Evolutionary conservation across 2,797 vertebrate genomes (phyloP).

Genomic region (Gymnopithys bicolor): DNA sequence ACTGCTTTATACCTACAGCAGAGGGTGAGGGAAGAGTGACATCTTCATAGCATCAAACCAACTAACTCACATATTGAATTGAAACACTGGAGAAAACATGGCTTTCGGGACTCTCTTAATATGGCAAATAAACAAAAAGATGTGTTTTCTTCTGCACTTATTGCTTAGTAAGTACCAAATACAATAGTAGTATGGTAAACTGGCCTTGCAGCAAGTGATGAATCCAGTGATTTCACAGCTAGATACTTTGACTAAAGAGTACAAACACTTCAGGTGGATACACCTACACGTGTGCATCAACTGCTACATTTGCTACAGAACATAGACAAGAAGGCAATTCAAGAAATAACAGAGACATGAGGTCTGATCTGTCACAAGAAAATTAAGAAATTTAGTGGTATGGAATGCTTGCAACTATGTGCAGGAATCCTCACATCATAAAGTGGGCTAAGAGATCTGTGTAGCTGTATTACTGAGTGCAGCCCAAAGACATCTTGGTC

Average conservation of each 20-base stretch:
- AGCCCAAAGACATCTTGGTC: neutral
- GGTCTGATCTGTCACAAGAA: neutral
- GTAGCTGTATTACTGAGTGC: neutral
- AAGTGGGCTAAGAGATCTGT: neutral
- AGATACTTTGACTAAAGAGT: neutral
- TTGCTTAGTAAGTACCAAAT: neutral
- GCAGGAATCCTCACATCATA: neutral
- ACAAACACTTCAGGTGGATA: neutral
- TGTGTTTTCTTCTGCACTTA: neutral
- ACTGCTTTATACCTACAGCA: neutral
- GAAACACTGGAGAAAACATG: neutral
- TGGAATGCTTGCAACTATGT: neutral
- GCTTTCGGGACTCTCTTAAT: neutral
- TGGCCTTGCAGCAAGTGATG: neutral
- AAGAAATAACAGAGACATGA: neutral
- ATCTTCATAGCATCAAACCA: neutral
- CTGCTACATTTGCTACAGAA: neutral
- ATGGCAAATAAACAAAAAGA: neutral
- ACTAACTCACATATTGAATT: neutral
- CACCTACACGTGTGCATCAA: rapidly evolving
- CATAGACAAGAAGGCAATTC: neutral
- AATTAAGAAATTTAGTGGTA: neutral
- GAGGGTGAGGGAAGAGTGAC: neutral
- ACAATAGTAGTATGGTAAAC: neutral
- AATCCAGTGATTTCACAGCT: neutral